These are phyloP conservation scores for Aurelia coerulea DNA, from an alignment of 30 jellyfish, hydroid and myxozoan genomes.

Conservation along the genomic window DNA sequence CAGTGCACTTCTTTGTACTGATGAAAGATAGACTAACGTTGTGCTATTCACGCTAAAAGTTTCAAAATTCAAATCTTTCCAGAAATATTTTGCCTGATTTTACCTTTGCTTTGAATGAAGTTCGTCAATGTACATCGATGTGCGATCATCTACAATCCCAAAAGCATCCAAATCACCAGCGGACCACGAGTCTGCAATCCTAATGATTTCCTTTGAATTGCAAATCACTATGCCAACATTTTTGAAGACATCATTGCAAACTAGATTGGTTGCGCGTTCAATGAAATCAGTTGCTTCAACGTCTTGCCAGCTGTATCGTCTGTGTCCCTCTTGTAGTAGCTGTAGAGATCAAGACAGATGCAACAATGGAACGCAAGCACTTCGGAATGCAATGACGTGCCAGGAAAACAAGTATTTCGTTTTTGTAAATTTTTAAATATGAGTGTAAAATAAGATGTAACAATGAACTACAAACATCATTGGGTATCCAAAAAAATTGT, in stretches of 20 bases:
- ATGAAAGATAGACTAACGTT: no score
- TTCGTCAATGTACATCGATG: slow-evolving; percentile 56
- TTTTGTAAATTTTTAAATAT: neutral
- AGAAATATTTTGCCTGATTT: neutral
- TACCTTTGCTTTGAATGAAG: slow-evolving; percentile 53
- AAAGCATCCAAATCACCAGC: slow-evolving; percentile 47
- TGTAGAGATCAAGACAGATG: neutral
- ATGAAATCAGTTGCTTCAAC: slow-evolving; percentile 68
- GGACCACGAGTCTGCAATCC: slow-evolving; percentile 69
- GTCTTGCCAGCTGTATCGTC: slow-evolving; percentile 76
- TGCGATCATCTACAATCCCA: slow-evolving; percentile 15
- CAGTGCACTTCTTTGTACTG: no score
- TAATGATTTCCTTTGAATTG: slow-evolving; percentile 29
- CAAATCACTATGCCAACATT: slow-evolving; percentile 47
- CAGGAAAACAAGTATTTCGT: neutral
- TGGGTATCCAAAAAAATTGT: no score
- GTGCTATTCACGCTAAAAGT: no score
- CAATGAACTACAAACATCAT: no score
- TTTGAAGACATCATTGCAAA: slow-evolving; percentile 70
- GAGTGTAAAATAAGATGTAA: no score
- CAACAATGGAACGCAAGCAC: neutral
- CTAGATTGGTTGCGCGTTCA: slow-evolving; percentile 69
- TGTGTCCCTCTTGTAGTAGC: slow-evolving; percentile 73
- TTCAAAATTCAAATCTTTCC: no score
- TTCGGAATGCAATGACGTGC: neutral